Percentiles rank a stretch among this genome's conserved stretches.
Conservation (phyloP, 2,113 vertebrate genomes). For the Bettongia penicillata region DNA sequence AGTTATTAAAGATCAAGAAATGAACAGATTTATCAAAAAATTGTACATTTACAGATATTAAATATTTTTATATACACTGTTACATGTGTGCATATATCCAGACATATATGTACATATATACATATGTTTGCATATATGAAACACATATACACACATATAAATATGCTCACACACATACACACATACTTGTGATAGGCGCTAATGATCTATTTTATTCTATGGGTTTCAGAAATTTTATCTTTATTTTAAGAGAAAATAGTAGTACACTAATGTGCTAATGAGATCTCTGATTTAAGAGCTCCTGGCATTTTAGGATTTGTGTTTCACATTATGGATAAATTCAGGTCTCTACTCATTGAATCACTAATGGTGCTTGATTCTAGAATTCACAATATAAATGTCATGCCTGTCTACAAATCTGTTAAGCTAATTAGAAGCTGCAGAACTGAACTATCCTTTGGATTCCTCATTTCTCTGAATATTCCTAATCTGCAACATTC, state of each 20-base stretch:
- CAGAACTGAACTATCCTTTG: slow-evolving; percentile 46
- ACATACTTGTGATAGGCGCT: neutral
- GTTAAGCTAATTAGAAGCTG: slow-evolving; percentile 61
- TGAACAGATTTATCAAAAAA: neutral
- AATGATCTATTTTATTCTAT: neutral
- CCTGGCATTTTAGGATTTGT: neutral
- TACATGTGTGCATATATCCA: neutral
- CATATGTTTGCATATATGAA: neutral
- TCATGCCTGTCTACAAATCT: slow-evolving; percentile 65
- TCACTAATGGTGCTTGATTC: slow-evolving; percentile 56
- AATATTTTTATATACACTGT: neutral
- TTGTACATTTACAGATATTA: neutral
- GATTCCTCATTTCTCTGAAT: neutral
- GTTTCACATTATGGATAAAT: slow-evolving; percentile 53
- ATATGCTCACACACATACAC: neutral
- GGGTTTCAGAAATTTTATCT: slow-evolving; percentile 4
- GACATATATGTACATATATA: no score
- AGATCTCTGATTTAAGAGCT: slow-evolving; percentile 48
- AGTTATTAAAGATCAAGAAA: neutral
- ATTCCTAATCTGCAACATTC: slow-evolving; percentile 28
- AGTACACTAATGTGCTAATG: neutral
- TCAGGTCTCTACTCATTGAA: slow-evolving; percentile 47
- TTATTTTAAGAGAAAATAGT: neutral
- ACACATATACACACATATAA: neutral
- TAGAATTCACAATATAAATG: slow-evolving; percentile 70